A percentile compares a stretch with the other conserved stretches of the same genome.
Conservation (phyloP, 2,113 vertebrate species). For the Notarius lentiginosus region DNA sequence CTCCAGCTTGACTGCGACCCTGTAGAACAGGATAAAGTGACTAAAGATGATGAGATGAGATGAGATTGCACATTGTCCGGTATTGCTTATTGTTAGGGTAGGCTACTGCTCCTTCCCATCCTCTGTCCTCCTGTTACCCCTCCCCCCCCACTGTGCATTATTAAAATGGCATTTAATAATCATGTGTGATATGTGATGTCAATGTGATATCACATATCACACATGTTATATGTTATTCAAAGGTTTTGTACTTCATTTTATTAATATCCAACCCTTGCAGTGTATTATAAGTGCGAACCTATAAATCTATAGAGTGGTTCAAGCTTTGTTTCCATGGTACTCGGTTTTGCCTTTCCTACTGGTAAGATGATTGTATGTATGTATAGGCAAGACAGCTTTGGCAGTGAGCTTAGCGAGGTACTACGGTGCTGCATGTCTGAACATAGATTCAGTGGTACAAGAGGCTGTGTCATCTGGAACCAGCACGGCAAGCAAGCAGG, state of each 20-base stretch:
- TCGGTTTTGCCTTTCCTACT: background rate
- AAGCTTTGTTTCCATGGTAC: background rate
- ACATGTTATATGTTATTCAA: background rate
- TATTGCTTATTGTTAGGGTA: too few relatives aligned
- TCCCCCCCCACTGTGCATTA: too few relatives aligned
- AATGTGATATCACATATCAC: too few relatives aligned
- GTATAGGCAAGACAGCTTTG: slow-evolving; percentile 73
- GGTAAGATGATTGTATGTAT: slow-evolving; percentile 19
- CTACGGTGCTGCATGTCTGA: slow-evolving; percentile 73
- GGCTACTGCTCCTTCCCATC: too few relatives aligned
- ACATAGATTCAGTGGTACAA: slow-evolving; percentile 74
- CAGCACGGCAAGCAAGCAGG: slow-evolving; percentile 63
- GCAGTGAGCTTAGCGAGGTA: slow-evolving; percentile 69
- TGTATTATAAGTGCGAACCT: background rate
- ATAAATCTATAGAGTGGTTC: background rate
- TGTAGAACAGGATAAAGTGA: too few relatives aligned
- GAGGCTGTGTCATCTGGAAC: slow-evolving; percentile 71
- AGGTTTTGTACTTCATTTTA: background rate
- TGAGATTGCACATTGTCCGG: too few relatives aligned
- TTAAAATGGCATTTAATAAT: too few relatives aligned
- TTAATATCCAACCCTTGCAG: background rate
- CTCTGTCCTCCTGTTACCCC: too few relatives aligned
- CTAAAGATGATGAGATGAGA: too few relatives aligned
- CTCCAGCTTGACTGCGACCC: too few relatives aligned
- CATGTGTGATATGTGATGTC: too few relatives aligned